Conservation (phyloP, 2,888 invertebrate species). For the Thumatha senex region DNA sequence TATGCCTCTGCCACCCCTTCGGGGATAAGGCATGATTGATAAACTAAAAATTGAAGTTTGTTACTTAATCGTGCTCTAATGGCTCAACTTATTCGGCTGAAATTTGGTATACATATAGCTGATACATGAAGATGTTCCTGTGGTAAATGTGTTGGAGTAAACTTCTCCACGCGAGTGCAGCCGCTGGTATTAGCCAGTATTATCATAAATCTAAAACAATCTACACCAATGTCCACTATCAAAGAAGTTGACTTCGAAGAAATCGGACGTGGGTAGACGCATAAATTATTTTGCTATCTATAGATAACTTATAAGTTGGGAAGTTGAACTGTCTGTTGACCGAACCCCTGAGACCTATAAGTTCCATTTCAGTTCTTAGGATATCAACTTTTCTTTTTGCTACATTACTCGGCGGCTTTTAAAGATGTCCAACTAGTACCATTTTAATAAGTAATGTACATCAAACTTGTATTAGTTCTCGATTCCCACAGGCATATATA, state of each 20-base stretch:
- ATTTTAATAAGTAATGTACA: not conserved
- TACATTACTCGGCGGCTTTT: not conserved
- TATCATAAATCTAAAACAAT: not conserved
- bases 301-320: slow-evolving; percentile 9
- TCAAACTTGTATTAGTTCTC: not conserved
- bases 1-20: too few relatives aligned
- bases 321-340: slow-evolving; percentile 24
- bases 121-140: too few relatives aligned
- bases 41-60: too few relatives aligned
- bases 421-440: not conserved
- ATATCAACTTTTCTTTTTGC: not conserved
- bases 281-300: slow-evolving; percentile 33
- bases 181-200: too few relatives aligned
- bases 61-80: too few relatives aligned
- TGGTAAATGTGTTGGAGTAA: too few relatives aligned
- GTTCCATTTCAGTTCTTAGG: not conserved
- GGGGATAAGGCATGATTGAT: too few relatives aligned
- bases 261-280: not conserved
- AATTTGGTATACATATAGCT: too few relatives aligned
- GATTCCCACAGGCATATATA: not conserved
- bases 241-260: not conserved
- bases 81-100: too few relatives aligned
- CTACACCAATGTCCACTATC: not conserved
- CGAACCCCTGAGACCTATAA: not conserved
- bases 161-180: too few relatives aligned